Evolutionary conservation across 2,113 vertebrate species (phyloP), one percentile per base, ranked within the genome.

Genomic region (Phainopepla nitens): DNA sequence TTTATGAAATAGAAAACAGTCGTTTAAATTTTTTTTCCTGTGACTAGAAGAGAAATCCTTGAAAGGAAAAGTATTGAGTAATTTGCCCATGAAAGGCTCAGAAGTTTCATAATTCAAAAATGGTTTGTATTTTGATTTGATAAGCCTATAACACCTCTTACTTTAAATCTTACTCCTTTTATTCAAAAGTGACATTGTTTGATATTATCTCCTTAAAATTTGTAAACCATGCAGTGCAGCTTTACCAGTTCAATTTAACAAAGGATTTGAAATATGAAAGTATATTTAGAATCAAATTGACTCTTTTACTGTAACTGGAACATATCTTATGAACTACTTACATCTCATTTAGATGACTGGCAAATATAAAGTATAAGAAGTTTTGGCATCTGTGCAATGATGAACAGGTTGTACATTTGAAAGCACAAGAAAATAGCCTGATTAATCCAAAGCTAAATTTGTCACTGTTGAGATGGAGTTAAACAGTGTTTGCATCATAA

Each of bases 391-490:
- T 54, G 29, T 86, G 58, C 3, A 4, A 27, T 83, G 64, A 93
- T 47, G 79, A 96, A 83, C 86, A 90, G 72, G 86, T 83, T 87
- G 79, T 66, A 80, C 33, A 54, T 94, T 81, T 83, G 90, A 97
- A 94, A 95, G 71, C 33, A 92, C 0, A 0, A 89, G 56, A 90
- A 94, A 92, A 86, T 70, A 94, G 33, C 35, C 64, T 90, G 82
- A 97, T 90, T 96, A 97, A 93, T 95, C 90, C 92, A 89, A 78
- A 92, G 76, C 72, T 94, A 94, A 90, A 83, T 94, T 93, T 91
- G 64, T 89, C 90, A 62, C 72, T 71, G 31, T 54, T 83, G 88
- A 83, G 80, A 83, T 92, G 82, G 82, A 84, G 80, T 94, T 94
- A 93, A 97, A 95, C 54, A 90, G 58, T 77, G 86, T 84, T 93